Evolutionary conservation across 2,888 invertebrate species (phyloP).

Genomic region (Amphipyra tragopoginis): DNA sequence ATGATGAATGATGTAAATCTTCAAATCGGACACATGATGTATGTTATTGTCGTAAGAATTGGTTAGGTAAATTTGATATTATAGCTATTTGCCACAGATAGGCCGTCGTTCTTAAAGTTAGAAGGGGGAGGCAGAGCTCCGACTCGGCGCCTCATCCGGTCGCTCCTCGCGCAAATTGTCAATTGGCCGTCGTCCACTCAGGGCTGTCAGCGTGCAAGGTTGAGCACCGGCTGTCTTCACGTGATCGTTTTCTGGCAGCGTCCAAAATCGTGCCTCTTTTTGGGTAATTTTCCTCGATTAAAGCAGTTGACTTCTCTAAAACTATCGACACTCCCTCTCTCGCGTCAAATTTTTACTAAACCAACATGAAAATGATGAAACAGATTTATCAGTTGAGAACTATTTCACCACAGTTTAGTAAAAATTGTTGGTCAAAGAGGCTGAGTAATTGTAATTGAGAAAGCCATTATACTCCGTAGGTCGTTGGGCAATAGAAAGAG

Average conservation of each 20-base stretch:
- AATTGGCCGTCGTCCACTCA: constrained; percentile 82
- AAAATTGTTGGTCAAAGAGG: constrained; percentile 11
- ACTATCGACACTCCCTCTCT: background rate
- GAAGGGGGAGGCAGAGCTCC: constrained; percentile 83
- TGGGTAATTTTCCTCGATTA: background rate
- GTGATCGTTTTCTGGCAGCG: constrained; percentile 66
- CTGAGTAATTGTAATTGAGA: constrained; percentile 18
- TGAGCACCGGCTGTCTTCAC: constrained; percentile 69
- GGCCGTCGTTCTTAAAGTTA: constrained; percentile 78
- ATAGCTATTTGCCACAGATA: constrained; percentile 70
- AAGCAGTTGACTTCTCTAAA: background rate
- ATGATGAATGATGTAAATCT: constrained; percentile 23
- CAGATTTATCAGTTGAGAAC: background rate
- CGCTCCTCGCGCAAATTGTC: constrained; percentile 84
- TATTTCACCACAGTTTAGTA: background rate
- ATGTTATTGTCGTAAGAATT: constrained; percentile 41
- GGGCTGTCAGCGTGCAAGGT: constrained; percentile 79
- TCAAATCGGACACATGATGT: constrained; percentile 14
- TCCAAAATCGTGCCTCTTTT: constrained; percentile 54
- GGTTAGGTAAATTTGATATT: constrained; percentile 69
- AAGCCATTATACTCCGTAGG: constrained; percentile 23
- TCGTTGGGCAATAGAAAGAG: constrained; percentile 64
- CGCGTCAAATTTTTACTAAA: background rate
- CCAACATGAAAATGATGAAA: background rate
- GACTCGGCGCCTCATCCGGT: constrained; percentile 86